Percentiles rank a stretch among this genome's conserved stretches.
phyloP scores from a whole-genome alignment of 1,140 invertebrate species.

The Nasonia longicornis region DNA sequence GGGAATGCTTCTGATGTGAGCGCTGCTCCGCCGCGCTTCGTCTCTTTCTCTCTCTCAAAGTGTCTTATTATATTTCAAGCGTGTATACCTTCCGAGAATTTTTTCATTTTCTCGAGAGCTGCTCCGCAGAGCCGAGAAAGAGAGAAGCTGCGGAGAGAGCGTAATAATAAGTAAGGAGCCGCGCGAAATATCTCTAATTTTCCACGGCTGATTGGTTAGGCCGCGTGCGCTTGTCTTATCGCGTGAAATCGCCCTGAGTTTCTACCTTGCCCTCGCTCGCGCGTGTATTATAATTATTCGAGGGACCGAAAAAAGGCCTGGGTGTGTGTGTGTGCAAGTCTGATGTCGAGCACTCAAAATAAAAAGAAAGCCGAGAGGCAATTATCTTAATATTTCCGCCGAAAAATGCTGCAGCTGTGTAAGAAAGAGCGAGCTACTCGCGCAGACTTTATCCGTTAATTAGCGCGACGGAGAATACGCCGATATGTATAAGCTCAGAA shows the following conservation, averaged over 20 bases:
- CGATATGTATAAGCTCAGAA: neutral
- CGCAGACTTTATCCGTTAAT: constrained; percentile 14
- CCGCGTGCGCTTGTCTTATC: too few relatives aligned
- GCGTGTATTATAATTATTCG: too few relatives aligned
- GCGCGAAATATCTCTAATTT: too few relatives aligned
- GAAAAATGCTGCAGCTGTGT: neutral
- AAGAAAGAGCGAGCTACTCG: neutral
- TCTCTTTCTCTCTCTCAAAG: neutral
- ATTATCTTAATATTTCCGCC: constrained; percentile 15
- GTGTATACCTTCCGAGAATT: neutral
- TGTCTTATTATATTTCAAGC: neutral
- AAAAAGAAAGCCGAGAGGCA: neutral
- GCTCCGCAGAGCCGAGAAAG: too few relatives aligned
- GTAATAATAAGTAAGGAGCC: too few relatives aligned
- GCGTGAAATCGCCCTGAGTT: too few relatives aligned
- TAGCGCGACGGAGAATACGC: constrained; percentile 2
- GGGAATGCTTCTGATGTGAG: neutral
- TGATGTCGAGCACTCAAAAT: neutral
- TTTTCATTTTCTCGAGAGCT: neutral
- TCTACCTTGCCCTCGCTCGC: too few relatives aligned
- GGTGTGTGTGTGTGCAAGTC: too few relatives aligned
- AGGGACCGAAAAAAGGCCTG: neutral
- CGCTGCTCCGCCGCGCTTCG: neutral
- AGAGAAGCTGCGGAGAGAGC: too few relatives aligned
- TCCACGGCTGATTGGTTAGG: too few relatives aligned